phyloP scores from a whole-genome alignment of 1,140 invertebrate species.

The Lordiphosa collinella region DNA sequence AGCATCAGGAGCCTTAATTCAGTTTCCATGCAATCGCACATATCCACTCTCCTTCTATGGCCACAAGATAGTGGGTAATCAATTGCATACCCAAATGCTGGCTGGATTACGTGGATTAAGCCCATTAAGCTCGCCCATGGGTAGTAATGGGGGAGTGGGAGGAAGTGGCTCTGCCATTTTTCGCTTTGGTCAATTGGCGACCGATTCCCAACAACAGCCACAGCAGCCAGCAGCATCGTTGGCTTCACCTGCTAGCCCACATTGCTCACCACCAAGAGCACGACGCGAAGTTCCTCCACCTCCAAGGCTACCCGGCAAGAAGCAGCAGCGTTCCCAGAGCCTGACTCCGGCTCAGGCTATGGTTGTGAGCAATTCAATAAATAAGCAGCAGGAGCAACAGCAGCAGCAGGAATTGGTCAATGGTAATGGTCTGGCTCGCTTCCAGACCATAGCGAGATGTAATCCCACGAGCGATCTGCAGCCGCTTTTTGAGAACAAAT shows the following conservation, averaged over 20 bases:
- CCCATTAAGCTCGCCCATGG: conserved; percentile 69
- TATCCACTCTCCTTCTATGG: conserved; percentile 82
- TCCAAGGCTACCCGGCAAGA: conserved; percentile 83
- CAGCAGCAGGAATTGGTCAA: conserved; percentile 26
- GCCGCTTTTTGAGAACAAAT: conserved; percentile 78
- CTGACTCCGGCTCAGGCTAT: conserved; percentile 82
- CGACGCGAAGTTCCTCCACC: conserved; percentile 81
- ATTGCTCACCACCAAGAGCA: conserved; percentile 80
- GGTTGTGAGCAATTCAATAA: conserved; percentile 62
- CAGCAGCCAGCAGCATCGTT: conserved; percentile 1
- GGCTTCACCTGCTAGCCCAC: conserved; percentile 39
- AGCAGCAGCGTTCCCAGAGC: conserved; percentile 86
- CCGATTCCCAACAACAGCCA: conserved; percentile 6
- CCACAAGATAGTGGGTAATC: conserved; percentile 77
- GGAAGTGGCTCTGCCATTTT: conserved; percentile 33
- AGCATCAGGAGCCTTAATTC: conserved; percentile 92
- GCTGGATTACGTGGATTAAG: conserved; percentile 65
- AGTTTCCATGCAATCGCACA: conserved; percentile 86
- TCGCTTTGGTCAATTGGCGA: conserved; percentile 48
- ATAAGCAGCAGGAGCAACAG: conserved; percentile 58
- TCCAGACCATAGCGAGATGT: conserved; percentile 70
- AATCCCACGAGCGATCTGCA: conserved; percentile 57
- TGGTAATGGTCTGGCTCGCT: conserved; percentile 52
- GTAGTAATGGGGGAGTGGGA: conserved; percentile 7
- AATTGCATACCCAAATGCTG: conserved; percentile 73